Evolutionary conservation across 2,888 invertebrate genomes (phyloP).

Genomic region (Sminthurides aquaticus): DNA sequence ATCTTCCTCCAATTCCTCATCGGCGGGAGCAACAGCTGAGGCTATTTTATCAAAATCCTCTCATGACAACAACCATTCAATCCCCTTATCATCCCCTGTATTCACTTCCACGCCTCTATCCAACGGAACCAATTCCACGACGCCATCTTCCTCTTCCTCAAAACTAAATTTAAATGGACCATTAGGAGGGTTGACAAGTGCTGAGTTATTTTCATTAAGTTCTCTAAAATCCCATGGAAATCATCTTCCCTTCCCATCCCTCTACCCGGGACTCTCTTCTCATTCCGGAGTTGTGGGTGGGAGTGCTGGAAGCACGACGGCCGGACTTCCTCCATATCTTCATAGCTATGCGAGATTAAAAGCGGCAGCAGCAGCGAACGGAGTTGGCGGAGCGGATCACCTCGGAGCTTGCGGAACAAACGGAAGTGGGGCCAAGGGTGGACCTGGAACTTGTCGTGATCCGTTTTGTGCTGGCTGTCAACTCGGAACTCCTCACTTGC

Average conservation of each 20-base stretch:
- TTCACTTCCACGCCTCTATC: conserved; percentile 14
- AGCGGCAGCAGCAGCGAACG: conserved; percentile 30
- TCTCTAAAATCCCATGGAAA: conserved; percentile 20
- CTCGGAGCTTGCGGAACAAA: conserved; percentile 51
- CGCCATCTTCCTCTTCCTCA: conserved; percentile 9
- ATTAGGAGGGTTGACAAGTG: conserved; percentile 8
- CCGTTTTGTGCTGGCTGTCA: conserved; percentile 89
- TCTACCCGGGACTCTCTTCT: conserved; percentile 29
- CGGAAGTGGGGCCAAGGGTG: conserved; percentile 53
- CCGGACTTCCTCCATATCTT: conserved; percentile 41
- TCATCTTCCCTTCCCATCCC: conserved; percentile 24
- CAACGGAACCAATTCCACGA: conserved; percentile 20
- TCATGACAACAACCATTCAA: conserved; percentile 20
- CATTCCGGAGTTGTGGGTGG: not conserved
- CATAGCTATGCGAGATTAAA: conserved; percentile 42
- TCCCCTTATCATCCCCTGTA: conserved; percentile 22
- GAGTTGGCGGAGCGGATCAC: not conserved
- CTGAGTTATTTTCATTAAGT: conserved; percentile 20
- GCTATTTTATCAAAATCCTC: conserved; percentile 31
- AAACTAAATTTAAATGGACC: conserved; percentile 36
- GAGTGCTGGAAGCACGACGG: conserved; percentile 3
- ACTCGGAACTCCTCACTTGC: conserved; percentile 60
- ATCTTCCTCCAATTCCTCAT: conserved; percentile 2
- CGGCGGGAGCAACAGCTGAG: conserved; percentile 29
- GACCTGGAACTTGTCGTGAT: conserved; percentile 66